A percentile compares a stretch with the other conserved stretches of the same genome.
Evolutionary conservation across 2,113 vertebrate species (phyloP).

Genomic region (Psophia crepitans): DNA sequence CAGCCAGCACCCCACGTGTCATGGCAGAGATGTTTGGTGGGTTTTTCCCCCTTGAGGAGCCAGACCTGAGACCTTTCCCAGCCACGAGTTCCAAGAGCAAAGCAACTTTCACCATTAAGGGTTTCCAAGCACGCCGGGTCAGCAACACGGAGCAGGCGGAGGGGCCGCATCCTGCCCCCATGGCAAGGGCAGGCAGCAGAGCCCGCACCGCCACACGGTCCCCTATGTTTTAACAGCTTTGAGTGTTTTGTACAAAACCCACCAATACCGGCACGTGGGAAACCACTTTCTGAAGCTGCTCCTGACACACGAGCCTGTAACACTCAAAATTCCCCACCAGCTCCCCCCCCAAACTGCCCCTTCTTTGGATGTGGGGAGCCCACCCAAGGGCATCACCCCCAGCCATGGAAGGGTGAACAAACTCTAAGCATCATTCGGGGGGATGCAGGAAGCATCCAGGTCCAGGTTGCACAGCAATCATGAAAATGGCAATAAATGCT

Average conservation of each 20-base stretch:
- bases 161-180: not conserved
- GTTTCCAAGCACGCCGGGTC: not conserved
- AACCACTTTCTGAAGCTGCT: not conserved
- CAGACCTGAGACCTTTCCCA: fast-evolving
- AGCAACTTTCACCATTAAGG: too few relatives aligned
- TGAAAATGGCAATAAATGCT: not conserved
- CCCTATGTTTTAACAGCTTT: not conserved
- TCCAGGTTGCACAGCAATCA: too few relatives aligned
- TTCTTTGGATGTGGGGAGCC: fast-evolving
- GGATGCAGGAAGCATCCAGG: not conserved
- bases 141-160: fast-evolving
- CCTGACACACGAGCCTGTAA: fast-evolving
- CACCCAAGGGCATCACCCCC: not conserved
- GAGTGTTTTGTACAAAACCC: not conserved
- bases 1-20: fast-evolving
- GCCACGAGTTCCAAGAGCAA: too few relatives aligned
- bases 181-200: not conserved
- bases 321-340: not conserved
- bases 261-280: fast-evolving
- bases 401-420: not conserved
- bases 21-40: fast-evolving
- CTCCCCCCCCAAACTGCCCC: not conserved
- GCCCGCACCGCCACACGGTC: fast-evolving
- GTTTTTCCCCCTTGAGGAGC: not conserved
- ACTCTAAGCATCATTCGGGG: not conserved